Conservation (phyloP, 2,797 vertebrate genomes). For the Cercopithecus hamlyni region DNA sequence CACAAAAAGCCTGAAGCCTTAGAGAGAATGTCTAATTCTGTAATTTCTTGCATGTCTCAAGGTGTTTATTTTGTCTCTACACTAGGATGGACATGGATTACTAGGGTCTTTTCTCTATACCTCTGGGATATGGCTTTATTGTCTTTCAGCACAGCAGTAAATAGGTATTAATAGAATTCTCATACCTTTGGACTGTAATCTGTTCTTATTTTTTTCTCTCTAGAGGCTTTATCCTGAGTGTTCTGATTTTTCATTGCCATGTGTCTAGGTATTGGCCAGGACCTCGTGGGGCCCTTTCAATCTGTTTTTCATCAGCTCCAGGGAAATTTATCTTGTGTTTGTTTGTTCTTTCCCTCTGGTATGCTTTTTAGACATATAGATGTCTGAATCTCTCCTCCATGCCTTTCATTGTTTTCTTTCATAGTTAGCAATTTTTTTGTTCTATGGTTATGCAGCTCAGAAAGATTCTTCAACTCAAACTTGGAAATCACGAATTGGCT, state of each 20-base stretch:
- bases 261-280: not conserved
- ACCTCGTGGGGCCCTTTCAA: not conserved
- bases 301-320: not conserved
- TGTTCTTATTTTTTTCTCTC: not conserved
- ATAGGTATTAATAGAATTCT: not conserved
- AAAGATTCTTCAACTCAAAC: not conserved
- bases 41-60: not conserved
- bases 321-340: not conserved
- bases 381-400: not conserved
- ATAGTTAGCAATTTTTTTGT: not conserved
- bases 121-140: not conserved
- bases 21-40: not conserved
- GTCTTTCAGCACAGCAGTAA: not conserved
- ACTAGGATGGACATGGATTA: not conserved
- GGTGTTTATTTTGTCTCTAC: not conserved
- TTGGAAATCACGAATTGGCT: not conserved
- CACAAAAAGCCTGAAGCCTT: not conserved
- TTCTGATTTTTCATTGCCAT: not conserved
- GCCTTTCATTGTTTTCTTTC: not conserved
- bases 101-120: not conserved
- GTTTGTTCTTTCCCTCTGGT: not conserved
- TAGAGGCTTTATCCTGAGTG: not conserved
- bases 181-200: not conserved
- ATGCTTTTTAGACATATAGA: not conserved
- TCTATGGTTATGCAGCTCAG: not conserved